Evolutionary conservation across 2,113 vertebrate species (phyloP).

Genomic region (Poicephalus gulielmi): DNA sequence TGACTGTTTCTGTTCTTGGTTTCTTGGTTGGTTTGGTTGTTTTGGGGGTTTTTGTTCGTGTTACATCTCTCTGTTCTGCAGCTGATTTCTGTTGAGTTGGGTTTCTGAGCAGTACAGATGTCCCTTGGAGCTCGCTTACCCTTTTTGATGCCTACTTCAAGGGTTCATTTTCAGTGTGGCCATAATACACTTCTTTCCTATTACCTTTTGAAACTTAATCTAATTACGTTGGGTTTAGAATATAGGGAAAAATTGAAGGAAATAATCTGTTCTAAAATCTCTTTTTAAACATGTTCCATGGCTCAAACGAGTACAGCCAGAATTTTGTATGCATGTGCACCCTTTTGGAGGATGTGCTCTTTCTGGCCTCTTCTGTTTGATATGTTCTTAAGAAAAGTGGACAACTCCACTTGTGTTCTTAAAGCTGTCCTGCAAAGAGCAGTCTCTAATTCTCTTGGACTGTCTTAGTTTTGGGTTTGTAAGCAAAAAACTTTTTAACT

Average conservation of each 20-base stretch:
- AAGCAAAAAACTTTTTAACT: not conserved
- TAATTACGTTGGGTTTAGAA: not conserved
- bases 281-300: not conserved
- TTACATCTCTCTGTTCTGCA: conserved; percentile 51
- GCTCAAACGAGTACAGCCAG: conserved; percentile 6
- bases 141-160: not conserved
- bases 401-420: not conserved
- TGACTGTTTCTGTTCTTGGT: conserved; percentile 55
- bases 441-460: not conserved
- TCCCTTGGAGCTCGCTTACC: conserved; percentile 50
- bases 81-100: conserved; percentile 48
- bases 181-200: not conserved
- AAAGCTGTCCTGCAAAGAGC: not conserved
- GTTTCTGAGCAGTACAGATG: conserved; percentile 63
- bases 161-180: conserved; percentile 3
- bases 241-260: not conserved
- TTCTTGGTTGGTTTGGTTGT: conserved; percentile 28
- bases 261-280: not conserved
- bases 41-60: conserved; percentile 1
- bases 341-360: not conserved
- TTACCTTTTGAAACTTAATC: not conserved
- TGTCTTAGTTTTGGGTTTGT: not conserved
- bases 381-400: not conserved
- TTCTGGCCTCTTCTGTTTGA: not conserved
- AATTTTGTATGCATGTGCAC: not conserved